A percentile compares a stretch with the other conserved stretches of the same genome.
phyloP scores from a whole-genome alignment of 1,140 invertebrate genomes.

The Schmidtea mediterranea region DNA sequence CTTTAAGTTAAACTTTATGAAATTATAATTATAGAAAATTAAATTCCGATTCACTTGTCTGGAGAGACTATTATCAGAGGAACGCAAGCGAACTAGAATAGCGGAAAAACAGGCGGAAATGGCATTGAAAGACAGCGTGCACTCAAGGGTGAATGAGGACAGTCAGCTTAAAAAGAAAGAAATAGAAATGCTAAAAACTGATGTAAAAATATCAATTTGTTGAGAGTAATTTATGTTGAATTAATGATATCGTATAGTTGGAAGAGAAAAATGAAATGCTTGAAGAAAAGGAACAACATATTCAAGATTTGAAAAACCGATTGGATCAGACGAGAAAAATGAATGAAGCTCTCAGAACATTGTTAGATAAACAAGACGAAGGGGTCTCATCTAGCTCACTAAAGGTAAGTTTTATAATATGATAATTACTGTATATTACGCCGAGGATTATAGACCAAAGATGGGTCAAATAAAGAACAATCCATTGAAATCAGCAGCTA shows the following conservation, averaged over 20 bases:
- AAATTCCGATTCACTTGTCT: too few relatives aligned
- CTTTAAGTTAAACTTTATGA: too few relatives aligned
- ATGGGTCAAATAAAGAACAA: background rate
- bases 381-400: background rate
- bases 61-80: too few relatives aligned
- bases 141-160: too few relatives aligned
- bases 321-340: slow-evolving; percentile 3
- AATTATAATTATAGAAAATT: too few relatives aligned
- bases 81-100: too few relatives aligned
- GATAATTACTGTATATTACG: too few relatives aligned
- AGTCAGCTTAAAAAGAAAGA: background rate
- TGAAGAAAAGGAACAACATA: background rate
- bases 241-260: background rate
- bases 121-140: too few relatives aligned
- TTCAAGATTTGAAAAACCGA: slow-evolving; percentile 1
- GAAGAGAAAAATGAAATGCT: slow-evolving; percentile 4
- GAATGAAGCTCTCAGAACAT: slow-evolving; percentile 3
- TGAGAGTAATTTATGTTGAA: background rate
- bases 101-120: too few relatives aligned
- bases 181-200: slow-evolving; percentile 1
- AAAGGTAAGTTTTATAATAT: too few relatives aligned
- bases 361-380: slow-evolving; percentile 1
- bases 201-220: background rate
- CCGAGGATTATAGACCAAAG: background rate
- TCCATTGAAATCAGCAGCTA: background rate